Conservation (phyloP, 2,797 vertebrate genomes). For the Pseudotriccus pelzelni region DNA sequence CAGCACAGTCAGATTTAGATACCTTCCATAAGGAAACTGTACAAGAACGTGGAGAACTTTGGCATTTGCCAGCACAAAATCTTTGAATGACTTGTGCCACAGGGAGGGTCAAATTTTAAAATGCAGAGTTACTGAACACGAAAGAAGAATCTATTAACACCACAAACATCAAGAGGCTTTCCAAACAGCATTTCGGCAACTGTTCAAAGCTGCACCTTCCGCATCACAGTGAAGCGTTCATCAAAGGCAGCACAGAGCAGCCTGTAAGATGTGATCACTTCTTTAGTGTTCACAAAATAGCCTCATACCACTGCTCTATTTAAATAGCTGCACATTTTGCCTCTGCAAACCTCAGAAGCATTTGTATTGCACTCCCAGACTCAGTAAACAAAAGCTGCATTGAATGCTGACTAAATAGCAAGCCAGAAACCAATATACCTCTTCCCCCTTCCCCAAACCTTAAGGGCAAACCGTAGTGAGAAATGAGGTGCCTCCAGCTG, state of each 20-base stretch:
- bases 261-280: not conserved
- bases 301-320: not conserved
- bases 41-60: not conserved
- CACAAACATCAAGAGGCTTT: not conserved
- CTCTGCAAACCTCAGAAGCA: not conserved
- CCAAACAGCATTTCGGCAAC: not conserved
- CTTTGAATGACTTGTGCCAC: not conserved
- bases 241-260: not conserved
- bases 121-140: not conserved
- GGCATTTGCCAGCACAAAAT: not conserved
- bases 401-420: not conserved
- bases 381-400: not conserved
- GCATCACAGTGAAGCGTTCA: not conserved
- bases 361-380: not conserved
- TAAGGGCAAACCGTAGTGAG: not conserved
- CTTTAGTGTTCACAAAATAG: not conserved
- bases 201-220: not conserved
- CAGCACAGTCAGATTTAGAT: not conserved
- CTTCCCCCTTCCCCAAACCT: not conserved
- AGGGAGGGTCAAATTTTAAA: not conserved
- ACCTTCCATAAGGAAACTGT: not conserved
- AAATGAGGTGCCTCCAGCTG: not conserved
- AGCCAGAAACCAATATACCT: not conserved
- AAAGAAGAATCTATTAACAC: conserved; percentile 16
- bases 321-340: not conserved